Conservation (phyloP, 1,140 invertebrate genomes). For the Cydia fagiglandana region DNA sequence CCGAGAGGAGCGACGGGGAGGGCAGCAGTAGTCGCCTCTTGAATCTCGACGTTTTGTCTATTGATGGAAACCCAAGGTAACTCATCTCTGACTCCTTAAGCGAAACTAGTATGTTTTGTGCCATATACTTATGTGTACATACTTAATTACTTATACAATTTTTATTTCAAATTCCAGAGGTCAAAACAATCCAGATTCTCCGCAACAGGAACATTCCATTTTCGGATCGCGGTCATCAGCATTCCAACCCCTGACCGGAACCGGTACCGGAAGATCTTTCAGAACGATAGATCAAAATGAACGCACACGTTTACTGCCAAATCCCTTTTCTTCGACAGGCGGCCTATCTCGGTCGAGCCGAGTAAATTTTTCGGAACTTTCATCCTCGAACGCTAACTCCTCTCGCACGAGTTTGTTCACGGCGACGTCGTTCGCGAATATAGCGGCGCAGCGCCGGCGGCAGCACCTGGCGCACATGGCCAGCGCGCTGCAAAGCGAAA, state of each 20-base stretch:
- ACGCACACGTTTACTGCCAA: slow-evolving; percentile 60
- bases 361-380: slow-evolving; percentile 44
- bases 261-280: slow-evolving; percentile 46
- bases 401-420: slow-evolving; percentile 67
- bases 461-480: slow-evolving; percentile 43
- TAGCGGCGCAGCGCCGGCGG: slow-evolving; percentile 47
- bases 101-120: not conserved
- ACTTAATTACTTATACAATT: not conserved
- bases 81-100: not conserved
- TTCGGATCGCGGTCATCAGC: slow-evolving; percentile 68
- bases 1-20: slow-evolving; percentile 52
- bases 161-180: slow-evolving; percentile 47
- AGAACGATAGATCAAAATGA: slow-evolving; percentile 55
- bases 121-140: not conserved
- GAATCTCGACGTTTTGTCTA: slow-evolving; percentile 64
- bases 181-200: slow-evolving; percentile 49
- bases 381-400: slow-evolving; percentile 46
- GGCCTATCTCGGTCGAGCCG: slow-evolving; percentile 41
- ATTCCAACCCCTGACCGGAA: slow-evolving; percentile 64
- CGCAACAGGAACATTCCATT: slow-evolving; percentile 47
- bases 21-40: slow-evolving; percentile 55
- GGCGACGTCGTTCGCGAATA: slow-evolving; percentile 31
- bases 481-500: slow-evolving; percentile 18
- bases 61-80: slow-evolving; percentile 58
- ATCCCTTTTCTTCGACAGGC: slow-evolving; percentile 64